These are phyloP conservation scores for Papilio xuthus DNA, from an alignment of 1,140 invertebrate genomes.

Conservation along the genomic window DNA sequence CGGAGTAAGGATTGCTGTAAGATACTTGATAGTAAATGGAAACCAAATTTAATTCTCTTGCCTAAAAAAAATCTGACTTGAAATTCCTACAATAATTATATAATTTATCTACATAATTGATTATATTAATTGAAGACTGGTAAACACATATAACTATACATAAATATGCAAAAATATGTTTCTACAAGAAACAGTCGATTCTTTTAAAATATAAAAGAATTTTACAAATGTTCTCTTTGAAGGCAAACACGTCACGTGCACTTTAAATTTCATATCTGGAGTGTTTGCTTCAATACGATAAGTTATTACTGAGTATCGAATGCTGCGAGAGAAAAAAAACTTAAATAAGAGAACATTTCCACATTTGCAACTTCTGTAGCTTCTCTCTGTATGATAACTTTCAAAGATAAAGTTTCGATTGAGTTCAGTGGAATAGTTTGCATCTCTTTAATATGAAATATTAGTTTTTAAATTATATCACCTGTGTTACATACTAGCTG, in stretches of 20 bases:
- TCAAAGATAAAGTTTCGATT: background rate
- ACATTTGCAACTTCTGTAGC: background rate
- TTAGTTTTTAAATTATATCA: background rate
- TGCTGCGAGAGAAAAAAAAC: background rate
- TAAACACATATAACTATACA: too few species aligned
- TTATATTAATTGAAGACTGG: too few species aligned
- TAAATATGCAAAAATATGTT: too few species aligned
- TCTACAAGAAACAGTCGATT: background rate
- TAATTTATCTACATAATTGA: too few species aligned
- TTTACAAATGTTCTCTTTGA: background rate
- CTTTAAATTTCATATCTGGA: background rate
- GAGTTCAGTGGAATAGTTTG: background rate
- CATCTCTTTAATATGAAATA: background rate
- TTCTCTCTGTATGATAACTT: background rate
- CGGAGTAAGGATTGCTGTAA: too few species aligned
- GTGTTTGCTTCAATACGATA: background rate
- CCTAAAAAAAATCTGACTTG: too few species aligned
- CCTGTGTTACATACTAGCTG: too few species aligned
- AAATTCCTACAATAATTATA: too few species aligned
- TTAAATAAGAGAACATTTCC: background rate
- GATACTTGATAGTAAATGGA: too few species aligned
- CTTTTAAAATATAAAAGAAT: background rate
- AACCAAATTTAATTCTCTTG: too few species aligned
- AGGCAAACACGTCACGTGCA: background rate
- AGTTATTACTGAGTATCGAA: slow-evolving; percentile 7